These are phyloP conservation scores for Odiellus spinosus DNA, from an alignment of 2,888 invertebrate species.

Conservation along the genomic window DNA sequence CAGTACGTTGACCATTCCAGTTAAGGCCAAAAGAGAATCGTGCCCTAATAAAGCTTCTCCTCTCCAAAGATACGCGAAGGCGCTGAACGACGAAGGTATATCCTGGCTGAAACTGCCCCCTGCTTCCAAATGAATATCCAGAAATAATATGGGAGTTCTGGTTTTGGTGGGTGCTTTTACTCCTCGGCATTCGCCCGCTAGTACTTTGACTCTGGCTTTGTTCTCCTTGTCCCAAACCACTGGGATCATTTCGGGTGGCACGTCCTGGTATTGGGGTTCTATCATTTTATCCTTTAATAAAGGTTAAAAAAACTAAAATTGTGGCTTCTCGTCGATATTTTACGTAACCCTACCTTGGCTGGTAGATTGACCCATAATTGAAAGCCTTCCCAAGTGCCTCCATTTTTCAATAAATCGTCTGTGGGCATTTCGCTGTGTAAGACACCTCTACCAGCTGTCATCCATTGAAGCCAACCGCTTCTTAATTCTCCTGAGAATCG, in stretches of 20 bases:
- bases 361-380: conserved; percentile 25
- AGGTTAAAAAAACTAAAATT: background rate
- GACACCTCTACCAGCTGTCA: conserved; percentile 27
- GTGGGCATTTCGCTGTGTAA: conserved; percentile 27
- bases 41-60: conserved; percentile 21
- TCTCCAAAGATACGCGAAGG: conserved; percentile 23
- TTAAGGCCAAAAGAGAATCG: conserved; percentile 13
- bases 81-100: conserved; percentile 18
- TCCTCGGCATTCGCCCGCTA: conserved; percentile 23
- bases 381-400: conserved; percentile 23
- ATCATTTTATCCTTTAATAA: conserved; percentile 22
- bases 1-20: conserved; percentile 21
- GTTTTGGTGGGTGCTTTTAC: conserved; percentile 21
- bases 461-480: conserved; percentile 23
- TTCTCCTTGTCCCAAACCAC: conserved; percentile 18
- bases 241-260: conserved; percentile 22
- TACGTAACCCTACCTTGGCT: conserved; percentile 19
- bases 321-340: background rate
- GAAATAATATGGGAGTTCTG: conserved; percentile 20
- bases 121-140: conserved; percentile 21
- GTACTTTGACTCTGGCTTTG: conserved; percentile 21
- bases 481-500: background rate
- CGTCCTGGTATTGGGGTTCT: conserved; percentile 22
- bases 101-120: conserved; percentile 20
- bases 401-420: conserved; percentile 15